phyloP scores from a whole-genome alignment of 2,113 vertebrate species.

The Leptodactylus fuscus region DNA sequence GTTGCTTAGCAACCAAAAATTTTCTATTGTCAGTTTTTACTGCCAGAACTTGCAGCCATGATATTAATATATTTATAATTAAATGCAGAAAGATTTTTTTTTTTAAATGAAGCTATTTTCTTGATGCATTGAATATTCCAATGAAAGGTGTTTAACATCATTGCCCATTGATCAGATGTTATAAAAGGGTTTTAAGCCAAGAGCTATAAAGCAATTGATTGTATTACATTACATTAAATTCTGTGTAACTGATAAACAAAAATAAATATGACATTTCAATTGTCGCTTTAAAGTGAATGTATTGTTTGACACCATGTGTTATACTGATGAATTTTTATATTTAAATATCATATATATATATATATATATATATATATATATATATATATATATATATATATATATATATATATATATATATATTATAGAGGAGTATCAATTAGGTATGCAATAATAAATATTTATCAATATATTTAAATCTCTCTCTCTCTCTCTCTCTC shows the following conservation, averaged over 20 bases:
- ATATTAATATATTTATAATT: conserved; percentile 10
- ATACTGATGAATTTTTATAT: too few species aligned
- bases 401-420: too few species aligned
- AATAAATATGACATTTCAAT: too few species aligned
- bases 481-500: too few species aligned
- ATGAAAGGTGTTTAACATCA: neutral
- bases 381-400: too few species aligned
- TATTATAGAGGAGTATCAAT: too few species aligned
- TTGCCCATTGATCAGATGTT: neutral
- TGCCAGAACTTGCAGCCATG: conserved; percentile 22
- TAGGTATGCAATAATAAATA: too few species aligned
- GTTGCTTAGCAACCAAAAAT: conserved; percentile 52
- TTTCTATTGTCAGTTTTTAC: conserved; percentile 41
- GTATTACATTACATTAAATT: neutral
- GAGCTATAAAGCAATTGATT: neutral
- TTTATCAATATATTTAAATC: too few species aligned
- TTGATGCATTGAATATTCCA: neutral
- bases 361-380: too few species aligned
- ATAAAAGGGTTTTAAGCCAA: neutral
- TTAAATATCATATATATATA: too few species aligned
- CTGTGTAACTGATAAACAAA: neutral
- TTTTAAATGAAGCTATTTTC: neutral
- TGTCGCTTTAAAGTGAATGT: too few species aligned
- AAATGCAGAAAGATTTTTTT: neutral
- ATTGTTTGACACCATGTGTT: too few species aligned